These are phyloP conservation scores for Thera britannica DNA, from an alignment of 2,888 invertebrate species.

Conservation along the genomic window DNA sequence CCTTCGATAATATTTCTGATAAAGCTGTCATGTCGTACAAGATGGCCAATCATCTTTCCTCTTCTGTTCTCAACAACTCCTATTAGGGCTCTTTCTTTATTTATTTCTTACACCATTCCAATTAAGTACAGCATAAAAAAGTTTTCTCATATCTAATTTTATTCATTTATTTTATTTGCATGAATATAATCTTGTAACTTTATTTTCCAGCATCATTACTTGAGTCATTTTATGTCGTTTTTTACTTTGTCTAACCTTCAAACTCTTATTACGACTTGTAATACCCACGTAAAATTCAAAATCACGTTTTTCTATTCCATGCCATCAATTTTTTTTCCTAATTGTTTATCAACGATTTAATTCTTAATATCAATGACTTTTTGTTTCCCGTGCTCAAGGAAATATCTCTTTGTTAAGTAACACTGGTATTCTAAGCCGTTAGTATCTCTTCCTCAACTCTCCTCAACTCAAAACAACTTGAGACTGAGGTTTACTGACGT, in stretches of 20 bases:
- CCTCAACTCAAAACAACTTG: neutral
- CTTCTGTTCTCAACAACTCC: no score
- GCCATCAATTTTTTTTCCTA: slow-evolving; percentile 47
- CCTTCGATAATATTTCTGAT: no score
- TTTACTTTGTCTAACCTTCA: slow-evolving; percentile 53
- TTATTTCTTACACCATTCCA: no score
- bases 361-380: slow-evolving; percentile 54
- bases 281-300: slow-evolving; percentile 53
- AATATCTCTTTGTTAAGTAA: slow-evolving; percentile 61
- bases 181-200: neutral
- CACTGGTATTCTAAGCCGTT: neutral
- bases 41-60: no score
- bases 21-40: no score
- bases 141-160: no score
- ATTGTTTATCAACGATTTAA: slow-evolving; percentile 37
- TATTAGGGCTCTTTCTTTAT: no score
- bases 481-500: neutral
- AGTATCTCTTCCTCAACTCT: neutral
- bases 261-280: slow-evolving; percentile 56
- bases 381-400: slow-evolving; percentile 70
- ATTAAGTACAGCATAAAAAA: no score
- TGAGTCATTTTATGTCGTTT: neutral
- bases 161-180: neutral
- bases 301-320: slow-evolving; percentile 53
- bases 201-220: neutral